A percentile compares a stretch with the other conserved stretches of the same genome.
These are phyloP conservation scores for Brienomyrus brachyistius DNA, from an alignment of 2,113 vertebrate species.

Conservation along the genomic window DNA sequence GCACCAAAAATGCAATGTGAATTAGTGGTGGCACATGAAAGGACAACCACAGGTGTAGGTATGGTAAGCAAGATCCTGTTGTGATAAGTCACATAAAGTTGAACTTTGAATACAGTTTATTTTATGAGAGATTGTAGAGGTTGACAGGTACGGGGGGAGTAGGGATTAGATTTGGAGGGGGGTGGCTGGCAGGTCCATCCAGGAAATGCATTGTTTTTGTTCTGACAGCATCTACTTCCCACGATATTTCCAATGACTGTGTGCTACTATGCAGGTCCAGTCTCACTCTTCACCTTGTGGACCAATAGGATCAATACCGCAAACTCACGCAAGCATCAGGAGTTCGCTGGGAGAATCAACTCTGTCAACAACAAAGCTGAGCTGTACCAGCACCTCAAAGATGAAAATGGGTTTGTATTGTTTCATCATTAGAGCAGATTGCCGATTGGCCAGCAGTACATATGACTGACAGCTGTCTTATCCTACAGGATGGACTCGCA, in stretches of 20 bases:
- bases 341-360: slow-evolving; percentile 83
- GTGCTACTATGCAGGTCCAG: slow-evolving; percentile 65
- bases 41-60: background rate
- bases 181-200: background rate
- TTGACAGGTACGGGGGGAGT: background rate
- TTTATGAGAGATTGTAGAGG: background rate
- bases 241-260: background rate
- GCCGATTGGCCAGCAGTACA: background rate
- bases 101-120: no score
- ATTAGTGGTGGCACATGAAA: background rate
- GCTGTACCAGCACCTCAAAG: slow-evolving; percentile 93
- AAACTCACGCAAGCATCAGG: slow-evolving; percentile 94
- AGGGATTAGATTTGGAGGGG: background rate
- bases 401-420: slow-evolving; percentile 87
- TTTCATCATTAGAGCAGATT: background rate
- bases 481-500: slow-evolving; percentile 76
- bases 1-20: background rate
- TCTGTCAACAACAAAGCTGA: slow-evolving; percentile 92
- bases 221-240: background rate
- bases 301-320: slow-evolving; percentile 88
- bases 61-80: no score
- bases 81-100: no score
- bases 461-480: background rate
- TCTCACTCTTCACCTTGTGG: slow-evolving; percentile 88
- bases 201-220: background rate